Evolutionary conservation across 53 echinoderm and acorn worm genomes (phyloP).

Genomic region (Echinarachnius parma): DNA sequence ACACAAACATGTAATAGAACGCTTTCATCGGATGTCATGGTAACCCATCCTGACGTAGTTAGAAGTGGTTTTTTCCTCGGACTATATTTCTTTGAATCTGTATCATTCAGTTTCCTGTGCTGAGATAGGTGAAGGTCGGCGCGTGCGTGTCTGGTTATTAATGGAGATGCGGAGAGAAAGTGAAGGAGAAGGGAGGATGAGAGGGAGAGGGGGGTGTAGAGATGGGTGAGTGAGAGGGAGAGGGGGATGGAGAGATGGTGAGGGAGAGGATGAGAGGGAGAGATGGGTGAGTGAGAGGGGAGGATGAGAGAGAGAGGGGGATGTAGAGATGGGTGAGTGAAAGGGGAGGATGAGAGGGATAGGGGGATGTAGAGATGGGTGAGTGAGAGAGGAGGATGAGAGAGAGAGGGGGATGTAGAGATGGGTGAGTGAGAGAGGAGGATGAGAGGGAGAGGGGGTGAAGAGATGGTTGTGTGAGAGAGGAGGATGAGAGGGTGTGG

Average conservation of each 20-base stretch:
- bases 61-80: too few species aligned
- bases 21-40: too few species aligned
- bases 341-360: background rate
- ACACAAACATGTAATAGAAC: too few species aligned
- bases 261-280: background rate
- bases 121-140: too few species aligned
- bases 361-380: background rate
- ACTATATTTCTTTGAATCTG: too few species aligned
- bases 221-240: background rate
- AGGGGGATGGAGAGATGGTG: background rate
- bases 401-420: background rate
- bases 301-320: background rate
- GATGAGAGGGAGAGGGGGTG: background rate
- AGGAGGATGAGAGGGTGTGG: background rate
- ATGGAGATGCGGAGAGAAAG: too few species aligned
- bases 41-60: too few species aligned
- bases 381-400: background rate
- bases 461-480: background rate
- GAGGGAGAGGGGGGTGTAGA: background rate
- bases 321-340: background rate
- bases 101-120: too few species aligned
- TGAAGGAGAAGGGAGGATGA: background rate
- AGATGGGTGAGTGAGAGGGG: background rate
- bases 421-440: background rate
- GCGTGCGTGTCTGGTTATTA: too few species aligned